Percentiles rank a stretch among this genome's conserved stretches.
Evolutionary conservation across 1,140 invertebrate species (phyloP).

Genomic region (Aphelinus atriplicis): DNA sequence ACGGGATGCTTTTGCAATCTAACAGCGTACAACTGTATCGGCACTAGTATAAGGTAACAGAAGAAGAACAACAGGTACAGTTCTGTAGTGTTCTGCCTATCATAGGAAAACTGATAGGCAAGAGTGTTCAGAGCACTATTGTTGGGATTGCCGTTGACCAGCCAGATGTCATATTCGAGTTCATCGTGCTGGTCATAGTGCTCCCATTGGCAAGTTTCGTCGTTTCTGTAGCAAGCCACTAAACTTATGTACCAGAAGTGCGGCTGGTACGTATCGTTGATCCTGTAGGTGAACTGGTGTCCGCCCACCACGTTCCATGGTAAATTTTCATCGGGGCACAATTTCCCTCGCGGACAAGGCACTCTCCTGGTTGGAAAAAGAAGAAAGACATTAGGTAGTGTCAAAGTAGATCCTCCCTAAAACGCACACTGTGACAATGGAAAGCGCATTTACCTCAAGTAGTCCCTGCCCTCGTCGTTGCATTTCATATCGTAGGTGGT

Average conservation of each 20-base stretch:
- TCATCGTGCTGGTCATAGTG: slow-evolving; percentile 71
- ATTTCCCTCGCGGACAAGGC: slow-evolving; percentile 79
- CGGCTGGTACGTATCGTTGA: slow-evolving; percentile 87
- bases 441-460: slow-evolving; percentile 68
- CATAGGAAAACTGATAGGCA: slow-evolving; percentile 93
- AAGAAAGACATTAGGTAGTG: not conserved
- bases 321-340: slow-evolving; percentile 90
- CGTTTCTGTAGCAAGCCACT: slow-evolving; percentile 88
- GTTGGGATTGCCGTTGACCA: slow-evolving; percentile 96
- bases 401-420: slow-evolving; percentile 9
- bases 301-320: slow-evolving; percentile 84
- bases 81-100: slow-evolving; percentile 92
- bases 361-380: slow-evolving; percentile 71
- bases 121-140: slow-evolving; percentile 84
- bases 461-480: slow-evolving; percentile 84
- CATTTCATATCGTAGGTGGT: slow-evolving; percentile 88
- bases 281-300: slow-evolving; percentile 93
- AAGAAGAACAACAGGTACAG: slow-evolving; percentile 90
- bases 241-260: slow-evolving; percentile 97
- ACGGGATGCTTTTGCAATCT: slow-evolving; percentile 88
- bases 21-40: slow-evolving; percentile 90
- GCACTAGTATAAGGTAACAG: slow-evolving; percentile 86
- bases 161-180: slow-evolving; percentile 92
- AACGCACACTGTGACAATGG: not conserved
- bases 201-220: slow-evolving; percentile 83